Base-by-base conservation (phyloP, 2,113 vertebrate species). In the Podarcis raffonei region DNA sequence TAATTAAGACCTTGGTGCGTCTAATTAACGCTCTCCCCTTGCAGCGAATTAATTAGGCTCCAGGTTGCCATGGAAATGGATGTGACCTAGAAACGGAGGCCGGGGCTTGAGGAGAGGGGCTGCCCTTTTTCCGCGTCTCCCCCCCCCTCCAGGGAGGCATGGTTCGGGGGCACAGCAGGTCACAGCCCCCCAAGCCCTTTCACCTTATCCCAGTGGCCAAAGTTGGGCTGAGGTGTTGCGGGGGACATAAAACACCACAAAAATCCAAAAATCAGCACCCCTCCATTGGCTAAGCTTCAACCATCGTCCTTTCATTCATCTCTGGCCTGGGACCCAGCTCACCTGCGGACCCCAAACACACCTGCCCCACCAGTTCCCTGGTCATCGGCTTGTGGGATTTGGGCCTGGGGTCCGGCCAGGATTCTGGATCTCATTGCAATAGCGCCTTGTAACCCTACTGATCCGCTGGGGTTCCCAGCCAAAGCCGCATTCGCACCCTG, bases 71-170 rank as follows among this genome's bases (percentile, higher is more conserved):
- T 96, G 91, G 94, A 89, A 92, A 95, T 93, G 93, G 94, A 95
- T 92, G 91, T 95, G 94, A 95, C 94, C 95, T 96, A 96, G 94
- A 96, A 96, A 95, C 12, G 93, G 89, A 95, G 93, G 48, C 6
- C 13, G 37, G 71, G 72, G 2, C 32, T 68, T 71, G 13, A 22
- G 80, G 62, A n/a, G 62, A 20, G 65, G 15, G 62, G n/a, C 59
- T 62, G 59, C 30, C 8, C 6, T 57, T 27, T 37, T 27, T 62
- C 7, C 2, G 0, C 32, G 22, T 35, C 30, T 3, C 3, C 30
- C 27, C 39, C 2, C 3, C 9, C 27, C 1, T 0, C 7, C n/a
- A 13, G 71, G 59, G 12, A 53, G 39, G 57, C 6, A 8, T 3
- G 25, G 5, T 22, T 90, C 91, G 27, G 59, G 11, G 4, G 8